Evolutionary conservation across 1,140 invertebrate genomes (phyloP).

Genomic region (Musca vetustissima): DNA sequence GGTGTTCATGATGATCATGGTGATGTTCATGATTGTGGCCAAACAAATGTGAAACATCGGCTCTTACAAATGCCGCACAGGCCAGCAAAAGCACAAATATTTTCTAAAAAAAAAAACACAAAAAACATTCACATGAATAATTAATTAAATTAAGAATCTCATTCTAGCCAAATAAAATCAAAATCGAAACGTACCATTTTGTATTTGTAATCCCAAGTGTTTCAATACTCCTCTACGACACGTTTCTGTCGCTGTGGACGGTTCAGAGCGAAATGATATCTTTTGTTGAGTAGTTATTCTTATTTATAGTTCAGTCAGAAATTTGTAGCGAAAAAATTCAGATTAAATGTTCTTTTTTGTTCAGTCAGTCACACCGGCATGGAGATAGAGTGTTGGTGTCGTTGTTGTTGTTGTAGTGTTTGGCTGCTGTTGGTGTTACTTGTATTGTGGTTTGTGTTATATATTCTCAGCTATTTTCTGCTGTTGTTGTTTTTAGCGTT

Average conservation of each 20-base stretch:
- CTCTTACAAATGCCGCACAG: slow-evolving; percentile 40
- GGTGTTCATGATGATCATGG: slow-evolving; percentile 34
- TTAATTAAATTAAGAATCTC: slow-evolving; percentile 11
- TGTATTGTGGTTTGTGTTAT: background rate
- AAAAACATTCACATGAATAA: slow-evolving; percentile 8
- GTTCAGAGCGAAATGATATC: slow-evolving; percentile 44
- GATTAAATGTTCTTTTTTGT: slow-evolving; percentile 19
- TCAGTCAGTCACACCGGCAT: background rate
- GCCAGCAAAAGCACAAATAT: slow-evolving; percentile 37
- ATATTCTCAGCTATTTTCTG: background rate
- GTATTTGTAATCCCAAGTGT: background rate
- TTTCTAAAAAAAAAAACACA: slow-evolving; percentile 35
- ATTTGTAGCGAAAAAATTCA: background rate
- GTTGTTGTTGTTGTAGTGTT: background rate
- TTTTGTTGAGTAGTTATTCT: slow-evolving; percentile 49
- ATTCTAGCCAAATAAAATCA: background rate
- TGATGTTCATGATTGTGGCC: slow-evolving; percentile 33
- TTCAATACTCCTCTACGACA: background rate
- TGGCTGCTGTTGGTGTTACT: background rate
- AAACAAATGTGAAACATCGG: slow-evolving; percentile 48
- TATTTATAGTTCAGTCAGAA: slow-evolving; percentile 41
- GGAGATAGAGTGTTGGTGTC: no score
- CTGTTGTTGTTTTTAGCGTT: background rate
- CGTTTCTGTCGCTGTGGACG: slow-evolving; percentile 30
- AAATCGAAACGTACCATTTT: background rate